Conservation (phyloP, 2,113 vertebrate species). For the Marcusenius ussheri region DNA sequence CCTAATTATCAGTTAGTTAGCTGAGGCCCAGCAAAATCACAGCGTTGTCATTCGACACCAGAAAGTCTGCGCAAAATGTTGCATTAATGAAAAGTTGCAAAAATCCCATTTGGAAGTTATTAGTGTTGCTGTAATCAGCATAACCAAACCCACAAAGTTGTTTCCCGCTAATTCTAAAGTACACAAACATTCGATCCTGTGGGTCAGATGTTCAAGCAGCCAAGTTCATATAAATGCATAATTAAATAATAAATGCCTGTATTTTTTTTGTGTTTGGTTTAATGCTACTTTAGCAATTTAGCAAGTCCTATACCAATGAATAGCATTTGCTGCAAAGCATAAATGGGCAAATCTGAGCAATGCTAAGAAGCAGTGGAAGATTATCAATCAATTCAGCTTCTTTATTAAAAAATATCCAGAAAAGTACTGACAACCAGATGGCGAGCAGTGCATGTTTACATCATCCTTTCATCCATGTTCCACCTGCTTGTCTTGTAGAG, state of each 20-base stretch:
- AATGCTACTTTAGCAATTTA: background rate
- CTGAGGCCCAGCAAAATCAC: conserved; percentile 13
- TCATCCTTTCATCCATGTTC: background rate
- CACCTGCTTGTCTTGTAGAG: background rate
- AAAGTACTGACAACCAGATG: background rate
- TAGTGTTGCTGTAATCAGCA: conserved; percentile 16
- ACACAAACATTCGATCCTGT: background rate
- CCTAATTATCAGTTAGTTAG: conserved; percentile 6
- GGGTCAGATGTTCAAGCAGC: background rate
- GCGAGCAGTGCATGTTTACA: background rate
- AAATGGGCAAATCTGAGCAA: background rate
- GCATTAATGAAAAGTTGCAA: conserved; percentile 26
- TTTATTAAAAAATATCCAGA: background rate
- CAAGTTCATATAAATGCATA: background rate
- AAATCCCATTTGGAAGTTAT: conserved; percentile 32
- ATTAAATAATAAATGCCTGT: background rate
- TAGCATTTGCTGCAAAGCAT: background rate
- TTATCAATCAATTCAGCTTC: background rate
- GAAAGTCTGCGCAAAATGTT: conserved; percentile 27
- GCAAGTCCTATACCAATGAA: background rate
- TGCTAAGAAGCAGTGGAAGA: background rate
- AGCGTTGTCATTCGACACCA: conserved; percentile 17
- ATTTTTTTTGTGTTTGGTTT: background rate
- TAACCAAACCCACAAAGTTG: conserved; percentile 14
- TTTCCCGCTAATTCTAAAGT: background rate